Base-by-base conservation (phyloP, 2,888 invertebrate species). In the Stenolophus ochropezus region DNA sequence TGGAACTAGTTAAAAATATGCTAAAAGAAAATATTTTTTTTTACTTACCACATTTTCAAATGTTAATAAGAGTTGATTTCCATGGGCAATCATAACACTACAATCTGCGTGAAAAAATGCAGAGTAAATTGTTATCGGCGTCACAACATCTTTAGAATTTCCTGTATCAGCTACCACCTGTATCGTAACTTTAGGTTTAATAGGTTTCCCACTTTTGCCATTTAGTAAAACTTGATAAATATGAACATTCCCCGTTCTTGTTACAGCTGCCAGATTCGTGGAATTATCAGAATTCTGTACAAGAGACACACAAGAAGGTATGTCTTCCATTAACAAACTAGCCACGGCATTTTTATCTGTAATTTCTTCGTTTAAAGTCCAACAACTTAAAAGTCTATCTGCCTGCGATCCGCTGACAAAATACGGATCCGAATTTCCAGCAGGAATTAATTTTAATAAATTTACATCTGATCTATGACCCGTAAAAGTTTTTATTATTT, bases 201-300 rank as follows among this genome's bases (percentile, higher is more conserved):
- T 84, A 0, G 94, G 93, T 86, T 94, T 94, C 23, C 88, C 88
- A 21, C 89, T 88, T 84, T 88, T 88, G 92, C 95, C 96, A 89
- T 96, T 96, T 47, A 95, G 90, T 84, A 93, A 92, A 85, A 95
- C 94, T 74, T 93, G 92, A 88, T 96, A 97, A 79, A 96, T 90
- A 88, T 96, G 94, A 49, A 95, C 92, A 4, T 94, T 93, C 0
- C 97, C 97, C 86, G 93, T 94, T 84, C 94, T 91, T 0, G 96
- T 96, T 0, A 93, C 91, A 87, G 90, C 88, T 84, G 92, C 88
- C 88, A 89, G 86, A 84, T 89, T 90, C 0, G 90, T 90, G 6
- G 88, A 85, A 0, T 91, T 91, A 2, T 92, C 91, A 6, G 90
- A 90, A 2, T 88, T 88, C 18, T 90, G 86, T 83, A 91, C 86